Conservation (phyloP, 2,888 invertebrate species). For the Boloria euphrosyne region DNA sequence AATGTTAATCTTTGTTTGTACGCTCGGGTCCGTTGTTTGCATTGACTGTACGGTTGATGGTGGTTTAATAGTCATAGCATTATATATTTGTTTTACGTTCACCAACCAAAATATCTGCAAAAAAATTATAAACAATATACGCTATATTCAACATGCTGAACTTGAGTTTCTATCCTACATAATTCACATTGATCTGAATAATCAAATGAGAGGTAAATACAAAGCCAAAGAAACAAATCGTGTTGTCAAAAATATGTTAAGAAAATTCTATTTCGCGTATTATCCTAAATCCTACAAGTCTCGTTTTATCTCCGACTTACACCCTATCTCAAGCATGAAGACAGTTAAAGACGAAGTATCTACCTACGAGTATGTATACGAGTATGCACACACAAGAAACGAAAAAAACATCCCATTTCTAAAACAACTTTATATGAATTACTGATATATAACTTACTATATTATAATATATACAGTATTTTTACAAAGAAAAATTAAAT, state of each 20-base stretch:
- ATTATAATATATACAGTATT: neutral
- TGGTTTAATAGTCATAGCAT: neutral
- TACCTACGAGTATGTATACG: no score
- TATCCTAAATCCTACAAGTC: neutral
- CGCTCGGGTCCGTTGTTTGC: no score
- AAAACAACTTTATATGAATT: neutral
- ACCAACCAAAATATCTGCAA: no score
- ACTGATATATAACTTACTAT: neutral
- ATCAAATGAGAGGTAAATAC: no score
- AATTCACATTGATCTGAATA: no score
- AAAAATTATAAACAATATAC: no score
- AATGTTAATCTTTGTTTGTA: neutral
- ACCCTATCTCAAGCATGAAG: conserved; percentile 23
- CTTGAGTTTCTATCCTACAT: no score
- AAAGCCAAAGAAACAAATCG: no score
- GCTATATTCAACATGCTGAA: no score
- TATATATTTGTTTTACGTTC: neutral
- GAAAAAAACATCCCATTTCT: conserved; percentile 21
- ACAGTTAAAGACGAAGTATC: conserved; percentile 30
- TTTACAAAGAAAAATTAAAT: neutral
- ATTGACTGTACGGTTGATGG: no score
- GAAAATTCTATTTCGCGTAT: neutral
- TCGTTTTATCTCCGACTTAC: conserved; percentile 20
- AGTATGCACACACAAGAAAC: conserved; percentile 9
- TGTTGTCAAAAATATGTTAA: no score